These are phyloP conservation scores for Phyllotreta cruciferae DNA, from an alignment of 2,888 invertebrate genomes.

Conservation along the genomic window DNA sequence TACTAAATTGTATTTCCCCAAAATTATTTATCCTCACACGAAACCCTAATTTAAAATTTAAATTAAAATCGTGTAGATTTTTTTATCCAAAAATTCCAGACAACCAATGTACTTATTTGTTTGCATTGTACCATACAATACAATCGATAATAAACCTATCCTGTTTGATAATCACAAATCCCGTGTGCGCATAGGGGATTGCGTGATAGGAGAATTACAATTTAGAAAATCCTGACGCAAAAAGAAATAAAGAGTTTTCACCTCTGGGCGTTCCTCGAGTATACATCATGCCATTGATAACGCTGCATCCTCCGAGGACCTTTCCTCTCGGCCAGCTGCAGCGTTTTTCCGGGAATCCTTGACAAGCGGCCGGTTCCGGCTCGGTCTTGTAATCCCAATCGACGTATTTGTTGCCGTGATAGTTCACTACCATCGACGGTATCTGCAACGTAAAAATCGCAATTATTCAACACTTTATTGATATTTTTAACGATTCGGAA, in stretches of 20 bases:
- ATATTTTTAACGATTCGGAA: slow-evolving; percentile 2
- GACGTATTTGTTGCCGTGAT: slow-evolving; percentile 67
- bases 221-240: neutral
- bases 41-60: too few relatives aligned
- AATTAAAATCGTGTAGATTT: too few relatives aligned
- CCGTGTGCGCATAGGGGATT: too few relatives aligned
- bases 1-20: too few relatives aligned
- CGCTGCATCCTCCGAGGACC: slow-evolving; percentile 73
- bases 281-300: slow-evolving; percentile 86
- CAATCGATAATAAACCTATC: too few relatives aligned
- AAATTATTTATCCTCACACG: too few relatives aligned
- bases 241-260: slow-evolving; percentile 6
- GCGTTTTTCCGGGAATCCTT: slow-evolving; percentile 62
- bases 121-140: too few relatives aligned
- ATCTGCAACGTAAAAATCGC: slow-evolving; percentile 55
- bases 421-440: slow-evolving; percentile 74
- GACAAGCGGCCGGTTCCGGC: slow-evolving; percentile 69
- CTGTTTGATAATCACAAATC: too few relatives aligned
- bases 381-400: slow-evolving; percentile 75
- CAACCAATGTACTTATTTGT: too few relatives aligned
- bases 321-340: slow-evolving; percentile 77
- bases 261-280: slow-evolving; percentile 72
- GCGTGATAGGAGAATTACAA: too few relatives aligned
- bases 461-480: neutral
- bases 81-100: too few relatives aligned